Evolutionary conservation across 2,797 vertebrate genomes (phyloP).

Genomic region (Lagorchestes hirsutus): DNA sequence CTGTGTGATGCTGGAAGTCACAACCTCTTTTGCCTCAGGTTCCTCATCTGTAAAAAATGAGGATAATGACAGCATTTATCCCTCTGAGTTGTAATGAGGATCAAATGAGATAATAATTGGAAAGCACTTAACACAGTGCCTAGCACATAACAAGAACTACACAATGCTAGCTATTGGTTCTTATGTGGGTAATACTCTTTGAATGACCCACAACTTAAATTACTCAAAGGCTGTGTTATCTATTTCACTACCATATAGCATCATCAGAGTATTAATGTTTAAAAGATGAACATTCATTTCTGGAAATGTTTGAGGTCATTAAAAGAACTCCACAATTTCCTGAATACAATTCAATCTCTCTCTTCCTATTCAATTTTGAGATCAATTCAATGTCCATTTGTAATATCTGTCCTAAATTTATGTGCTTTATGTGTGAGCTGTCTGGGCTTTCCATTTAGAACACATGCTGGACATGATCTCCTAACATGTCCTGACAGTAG

Average conservation of each 20-base stretch:
- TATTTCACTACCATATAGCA: neutral
- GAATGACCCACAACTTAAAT: neutral
- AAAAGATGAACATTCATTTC: neutral
- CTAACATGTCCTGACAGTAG: neutral
- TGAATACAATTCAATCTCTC: neutral
- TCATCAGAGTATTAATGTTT: neutral
- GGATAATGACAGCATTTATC: neutral
- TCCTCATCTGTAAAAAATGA: neutral
- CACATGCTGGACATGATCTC: neutral
- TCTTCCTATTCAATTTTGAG: neutral
- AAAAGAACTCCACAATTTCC: neutral
- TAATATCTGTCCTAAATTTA: neutral
- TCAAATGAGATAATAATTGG: neutral
- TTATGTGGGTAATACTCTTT: neutral
- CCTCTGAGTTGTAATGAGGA: neutral
- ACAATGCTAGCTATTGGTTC: neutral
- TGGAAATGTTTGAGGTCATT: neutral
- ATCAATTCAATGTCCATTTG: neutral
- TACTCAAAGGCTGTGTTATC: neutral
- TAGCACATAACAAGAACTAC: neutral
- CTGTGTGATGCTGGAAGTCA: neutral
- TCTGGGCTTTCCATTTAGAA: neutral
- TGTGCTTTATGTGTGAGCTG: neutral
- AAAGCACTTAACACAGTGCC: neutral
- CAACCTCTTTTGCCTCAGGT: neutral